Base-by-base conservation (phyloP, 2,888 invertebrate species). In the Limnephilus auricula region DNA sequence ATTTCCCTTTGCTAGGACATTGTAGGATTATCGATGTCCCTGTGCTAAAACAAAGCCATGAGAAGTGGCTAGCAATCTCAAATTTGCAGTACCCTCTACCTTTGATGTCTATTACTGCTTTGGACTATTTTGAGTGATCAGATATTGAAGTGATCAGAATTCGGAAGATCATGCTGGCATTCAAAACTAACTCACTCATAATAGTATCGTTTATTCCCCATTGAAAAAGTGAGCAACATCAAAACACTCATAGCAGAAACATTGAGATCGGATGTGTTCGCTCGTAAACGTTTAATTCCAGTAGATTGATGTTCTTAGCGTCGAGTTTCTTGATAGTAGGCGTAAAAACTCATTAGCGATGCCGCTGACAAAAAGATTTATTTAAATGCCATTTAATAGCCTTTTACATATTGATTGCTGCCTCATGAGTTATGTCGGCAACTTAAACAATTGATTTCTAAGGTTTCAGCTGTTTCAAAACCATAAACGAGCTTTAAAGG, bases 301-400 rank as follows among this genome's bases (percentile, higher is more conserved):
- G 32, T 34, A 37, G 32, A 34, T 88, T 32, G 32, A 79, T 88
- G 78, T n/a, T 79, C 34, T 78, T 2, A 13, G 78, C 34, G 78
- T n/a, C 25, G 87, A 79, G 78, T 79, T 88, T 78, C 87, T 88
- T 40, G 37, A 88, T 65, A 88, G 87, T 78, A 88, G 78, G 87
- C 65, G 87, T 88, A n/a, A 88, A 78, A 88, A 88, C 87, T 88
- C 87, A 88, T 88, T 88, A 88, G 37, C 65, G 25, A 88, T 34
- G 65, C 37, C 79, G 87, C 87, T 79, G 78, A 78, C 87, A 78
- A 88, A 78, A 88, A 88, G 87, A 88, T 88, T 88, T 88, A 88
- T 88, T 88, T 34, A 79, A 88, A 78, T 78, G 45, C 65, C 65
- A 65, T 65, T 65, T n/a, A 65, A 65, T 18, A n/a, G 65, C 85